These are phyloP conservation scores for Pelochelys cantorii DNA, from an alignment of 2,797 vertebrate genomes.

Conservation along the genomic window DNA sequence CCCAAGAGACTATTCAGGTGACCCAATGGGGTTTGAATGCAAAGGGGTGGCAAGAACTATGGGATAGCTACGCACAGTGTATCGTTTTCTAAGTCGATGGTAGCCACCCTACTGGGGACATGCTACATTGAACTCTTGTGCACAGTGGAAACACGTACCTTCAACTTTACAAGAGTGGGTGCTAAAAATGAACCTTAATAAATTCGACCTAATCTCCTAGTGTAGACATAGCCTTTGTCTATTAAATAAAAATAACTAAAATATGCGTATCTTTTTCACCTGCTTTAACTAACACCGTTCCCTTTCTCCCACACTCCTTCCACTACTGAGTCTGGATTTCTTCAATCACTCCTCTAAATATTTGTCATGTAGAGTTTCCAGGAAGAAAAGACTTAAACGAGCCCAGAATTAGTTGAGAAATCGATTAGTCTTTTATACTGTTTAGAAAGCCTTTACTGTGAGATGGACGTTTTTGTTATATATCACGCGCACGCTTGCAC, in stretches of 20 bases:
- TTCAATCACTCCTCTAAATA: constrained; percentile 34
- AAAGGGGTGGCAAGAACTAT: no score
- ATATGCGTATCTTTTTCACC: background rate
- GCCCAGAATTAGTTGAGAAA: constrained; percentile 72
- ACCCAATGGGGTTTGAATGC: no score
- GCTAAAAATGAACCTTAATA: no score
- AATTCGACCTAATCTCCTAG: no score
- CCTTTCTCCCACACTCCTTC: background rate
- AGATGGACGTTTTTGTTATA: constrained; percentile 69
- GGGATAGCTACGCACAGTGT: no score
- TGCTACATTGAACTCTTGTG: no score
- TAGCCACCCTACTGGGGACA: no score
- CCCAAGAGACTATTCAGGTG: no score
- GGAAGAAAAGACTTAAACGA: constrained; percentile 54
- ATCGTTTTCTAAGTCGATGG: no score
- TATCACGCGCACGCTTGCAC: constrained; percentile 66
- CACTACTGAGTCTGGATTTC: background rate
- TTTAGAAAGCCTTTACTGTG: constrained; percentile 74
- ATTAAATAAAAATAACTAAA: background rate
- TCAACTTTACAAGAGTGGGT: no score
- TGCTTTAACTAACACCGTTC: background rate
- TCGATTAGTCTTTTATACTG: constrained; percentile 73
- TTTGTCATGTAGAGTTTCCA: constrained; percentile 31
- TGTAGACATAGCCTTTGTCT: no score
- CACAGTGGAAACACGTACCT: no score